Percentiles rank a stretch among this genome's conserved stretches.
Evolutionary conservation across 2,888 invertebrate genomes (phyloP).

Genomic region (Acanthopleura granulata): DNA sequence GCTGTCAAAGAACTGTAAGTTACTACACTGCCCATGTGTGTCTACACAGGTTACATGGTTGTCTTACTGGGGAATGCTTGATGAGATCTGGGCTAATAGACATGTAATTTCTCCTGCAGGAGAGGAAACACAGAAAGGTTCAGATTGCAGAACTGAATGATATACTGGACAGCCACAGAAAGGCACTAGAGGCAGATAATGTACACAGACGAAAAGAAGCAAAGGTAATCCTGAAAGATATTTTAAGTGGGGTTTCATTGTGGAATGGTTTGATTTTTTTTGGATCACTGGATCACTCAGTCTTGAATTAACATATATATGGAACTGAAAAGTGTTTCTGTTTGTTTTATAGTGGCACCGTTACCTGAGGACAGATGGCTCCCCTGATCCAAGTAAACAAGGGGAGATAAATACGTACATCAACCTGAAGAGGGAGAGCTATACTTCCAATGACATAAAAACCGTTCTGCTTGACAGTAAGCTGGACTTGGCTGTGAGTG

Average conservation of each 20-base stretch:
- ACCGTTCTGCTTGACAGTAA: slow-evolving; percentile 58
- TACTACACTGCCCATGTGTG: too few species aligned
- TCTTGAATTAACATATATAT: too few species aligned
- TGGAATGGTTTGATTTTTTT: too few species aligned
- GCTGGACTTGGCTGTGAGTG: slow-evolving; percentile 57
- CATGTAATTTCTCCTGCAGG: slow-evolving; percentile 39
- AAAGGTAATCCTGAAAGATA: slow-evolving; percentile 45
- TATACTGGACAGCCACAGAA: slow-evolving; percentile 46
- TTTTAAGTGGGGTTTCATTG: too few species aligned
- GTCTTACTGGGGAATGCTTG: too few species aligned
- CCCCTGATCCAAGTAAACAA: slow-evolving; percentile 65
- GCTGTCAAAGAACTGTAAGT: too few species aligned
- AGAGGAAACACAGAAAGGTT: slow-evolving; percentile 54
- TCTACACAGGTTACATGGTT: too few species aligned
- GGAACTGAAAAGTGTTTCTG: too few species aligned
- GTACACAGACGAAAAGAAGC: slow-evolving; percentile 51
- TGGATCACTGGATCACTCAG: too few species aligned
- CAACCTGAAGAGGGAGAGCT: slow-evolving; percentile 63
- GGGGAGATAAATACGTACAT: slow-evolving; percentile 69
- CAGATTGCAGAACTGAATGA: slow-evolving; percentile 61
- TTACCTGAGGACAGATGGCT: slow-evolving; percentile 69
- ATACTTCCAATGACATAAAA: slow-evolving; percentile 48
- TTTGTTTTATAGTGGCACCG: slow-evolving; percentile 61
- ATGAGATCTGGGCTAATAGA: too few species aligned
- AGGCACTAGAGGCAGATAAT: slow-evolving; percentile 40